A percentile compares a stretch with the other conserved stretches of the same genome.
phyloP scores from a whole-genome alignment of 1,140 invertebrate genomes.

The Pseudomyrmex sp. region DNA sequence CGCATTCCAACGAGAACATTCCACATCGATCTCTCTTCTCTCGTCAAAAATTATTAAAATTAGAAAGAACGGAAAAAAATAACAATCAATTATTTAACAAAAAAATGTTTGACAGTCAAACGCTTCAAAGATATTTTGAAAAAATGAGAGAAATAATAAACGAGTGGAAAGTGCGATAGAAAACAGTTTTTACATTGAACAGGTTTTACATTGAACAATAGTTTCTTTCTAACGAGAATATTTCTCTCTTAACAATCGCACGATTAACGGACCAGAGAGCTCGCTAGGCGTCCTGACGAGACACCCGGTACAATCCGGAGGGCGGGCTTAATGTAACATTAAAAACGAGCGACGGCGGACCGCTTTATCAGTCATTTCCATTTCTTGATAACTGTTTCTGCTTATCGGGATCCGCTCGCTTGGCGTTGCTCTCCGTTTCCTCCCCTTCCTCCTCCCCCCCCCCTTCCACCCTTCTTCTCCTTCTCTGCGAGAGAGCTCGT shows the following conservation, averaged over 20 bases:
- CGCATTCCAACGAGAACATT: background rate
- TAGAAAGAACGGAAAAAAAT: background rate
- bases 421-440: conserved; percentile 24
- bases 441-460: background rate
- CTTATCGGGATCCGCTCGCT: conserved; percentile 78
- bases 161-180: too few species aligned
- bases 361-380: conserved; percentile 85
- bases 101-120: background rate
- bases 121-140: background rate
- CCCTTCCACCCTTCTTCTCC: conserved; percentile 76
- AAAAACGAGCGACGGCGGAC: conserved; percentile 66
- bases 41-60: background rate
- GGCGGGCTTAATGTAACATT: conserved; percentile 69
- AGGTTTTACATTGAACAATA: too few species aligned
- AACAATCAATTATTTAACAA: background rate
- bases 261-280: background rate
- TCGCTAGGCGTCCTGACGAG: conserved; percentile 12
- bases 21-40: background rate
- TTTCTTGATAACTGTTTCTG: conserved; percentile 85
- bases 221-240: too few species aligned
- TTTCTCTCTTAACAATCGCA: background rate
- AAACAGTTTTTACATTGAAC: too few species aligned
- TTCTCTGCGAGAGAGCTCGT: background rate
- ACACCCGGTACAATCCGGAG: conserved; percentile 59
- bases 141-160: too few species aligned